Evolutionary conservation across 2,113 vertebrate species (phyloP).

Genomic region (Albula goreensis): DNA sequence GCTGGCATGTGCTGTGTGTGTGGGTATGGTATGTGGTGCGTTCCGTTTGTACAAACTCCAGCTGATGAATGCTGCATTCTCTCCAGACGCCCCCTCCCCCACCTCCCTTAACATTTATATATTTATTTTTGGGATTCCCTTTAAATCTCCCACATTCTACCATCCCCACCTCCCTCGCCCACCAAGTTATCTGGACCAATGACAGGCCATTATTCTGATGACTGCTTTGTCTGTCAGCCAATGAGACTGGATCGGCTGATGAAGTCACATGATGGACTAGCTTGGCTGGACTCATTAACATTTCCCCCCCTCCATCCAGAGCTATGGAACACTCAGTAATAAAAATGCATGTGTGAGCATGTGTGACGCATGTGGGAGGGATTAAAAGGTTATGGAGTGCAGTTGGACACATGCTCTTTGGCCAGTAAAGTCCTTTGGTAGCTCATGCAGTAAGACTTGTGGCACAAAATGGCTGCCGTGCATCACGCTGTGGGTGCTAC

Average conservation of each 20-base stretch:
- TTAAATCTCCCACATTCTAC: neutral
- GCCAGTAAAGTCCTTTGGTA: neutral
- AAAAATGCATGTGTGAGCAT: neutral
- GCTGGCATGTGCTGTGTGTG: constrained; percentile 51
- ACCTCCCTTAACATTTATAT: constrained; percentile 12
- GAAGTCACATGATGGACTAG: neutral
- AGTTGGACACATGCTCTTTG: neutral
- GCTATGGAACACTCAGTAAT: neutral
- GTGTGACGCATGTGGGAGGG: neutral
- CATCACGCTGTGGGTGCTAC: too few species aligned
- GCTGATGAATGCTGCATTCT: constrained; percentile 44
- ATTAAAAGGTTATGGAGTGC: neutral
- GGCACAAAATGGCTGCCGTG: too few species aligned
- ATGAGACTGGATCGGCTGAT: neutral
- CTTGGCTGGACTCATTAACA: neutral
- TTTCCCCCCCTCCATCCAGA: neutral
- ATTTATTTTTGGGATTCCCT: neutral
- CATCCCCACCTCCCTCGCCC: neutral
- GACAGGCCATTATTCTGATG: neutral
- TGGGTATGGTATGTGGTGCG: constrained; percentile 52
- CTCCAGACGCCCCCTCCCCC: constrained; percentile 4
- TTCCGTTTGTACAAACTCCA: constrained; percentile 45
- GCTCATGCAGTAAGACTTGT: too few species aligned
- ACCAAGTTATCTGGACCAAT: neutral
- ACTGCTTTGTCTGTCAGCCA: neutral